These are phyloP conservation scores for Cistogaster globosa DNA, from an alignment of 2,888 invertebrate genomes.

Conservation along the genomic window DNA sequence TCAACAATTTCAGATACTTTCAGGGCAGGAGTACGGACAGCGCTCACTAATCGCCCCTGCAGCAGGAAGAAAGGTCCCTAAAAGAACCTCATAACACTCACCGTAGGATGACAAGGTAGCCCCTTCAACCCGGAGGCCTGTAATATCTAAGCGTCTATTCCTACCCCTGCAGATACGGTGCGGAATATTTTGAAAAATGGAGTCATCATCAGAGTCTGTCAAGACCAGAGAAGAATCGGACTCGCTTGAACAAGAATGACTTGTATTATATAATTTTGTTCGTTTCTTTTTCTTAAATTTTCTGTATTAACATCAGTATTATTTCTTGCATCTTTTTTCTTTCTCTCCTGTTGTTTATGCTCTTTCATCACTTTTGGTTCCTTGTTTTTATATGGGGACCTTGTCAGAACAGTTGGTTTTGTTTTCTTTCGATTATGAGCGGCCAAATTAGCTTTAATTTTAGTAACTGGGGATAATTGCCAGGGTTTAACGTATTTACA, in stretches of 20 bases:
- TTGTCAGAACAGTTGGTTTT: slow-evolving; percentile 1
- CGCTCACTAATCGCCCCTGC: too few species aligned
- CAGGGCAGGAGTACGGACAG: too few species aligned
- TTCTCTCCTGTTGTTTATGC: neutral
- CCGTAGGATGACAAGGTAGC: too few species aligned
- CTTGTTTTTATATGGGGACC: neutral
- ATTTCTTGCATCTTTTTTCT: neutral
- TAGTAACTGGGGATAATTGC: neutral
- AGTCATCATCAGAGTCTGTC: slow-evolving; percentile 37
- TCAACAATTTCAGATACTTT: too few species aligned
- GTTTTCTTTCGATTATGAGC: neutral
- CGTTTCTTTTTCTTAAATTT: slow-evolving; percentile 2
- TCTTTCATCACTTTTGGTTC: neutral
- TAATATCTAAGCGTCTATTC: too few species aligned
- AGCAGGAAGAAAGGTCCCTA: too few species aligned
- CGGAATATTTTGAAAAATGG: slow-evolving; percentile 39
- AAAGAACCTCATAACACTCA: too few species aligned
- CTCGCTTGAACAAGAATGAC: slow-evolving; percentile 30
- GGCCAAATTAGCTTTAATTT: neutral
- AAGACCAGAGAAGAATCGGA: slow-evolving; percentile 15
- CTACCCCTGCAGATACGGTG: too few species aligned
- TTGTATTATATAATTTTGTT: neutral
- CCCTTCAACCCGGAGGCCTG: too few species aligned
- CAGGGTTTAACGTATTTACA: neutral
- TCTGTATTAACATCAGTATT: neutral